phyloP scores from a whole-genome alignment of 1,140 invertebrate species.

The Drosophila parabipectinata region DNA sequence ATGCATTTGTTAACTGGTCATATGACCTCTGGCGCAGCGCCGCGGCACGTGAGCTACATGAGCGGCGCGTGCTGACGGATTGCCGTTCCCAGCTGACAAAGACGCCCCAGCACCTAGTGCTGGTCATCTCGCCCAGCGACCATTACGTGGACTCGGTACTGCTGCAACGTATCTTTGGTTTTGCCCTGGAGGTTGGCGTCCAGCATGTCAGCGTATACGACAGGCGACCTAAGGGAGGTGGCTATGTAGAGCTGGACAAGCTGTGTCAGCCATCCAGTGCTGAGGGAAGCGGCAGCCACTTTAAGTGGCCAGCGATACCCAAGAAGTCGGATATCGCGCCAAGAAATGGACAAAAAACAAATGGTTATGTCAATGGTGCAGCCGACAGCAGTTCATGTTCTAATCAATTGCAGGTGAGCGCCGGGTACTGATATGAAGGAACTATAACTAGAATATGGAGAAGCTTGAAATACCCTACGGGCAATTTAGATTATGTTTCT shows the following conservation, averaged over 20 bases:
- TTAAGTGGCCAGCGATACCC: slow-evolving; percentile 32
- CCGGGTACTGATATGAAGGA: slow-evolving; percentile 8
- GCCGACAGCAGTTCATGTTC: slow-evolving; percentile 7
- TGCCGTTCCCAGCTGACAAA: slow-evolving; percentile 66
- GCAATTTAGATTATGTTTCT: not conserved
- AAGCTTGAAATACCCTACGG: not conserved
- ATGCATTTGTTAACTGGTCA: slow-evolving; percentile 67
- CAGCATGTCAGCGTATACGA: slow-evolving; percentile 76
- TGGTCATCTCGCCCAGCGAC: slow-evolving; percentile 64
- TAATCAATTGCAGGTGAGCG: slow-evolving; percentile 54
- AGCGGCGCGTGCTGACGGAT: slow-evolving; percentile 39
- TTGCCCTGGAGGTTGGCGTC: slow-evolving; percentile 61
- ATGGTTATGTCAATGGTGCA: slow-evolving; percentile 50
- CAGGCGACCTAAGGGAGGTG: slow-evolving; percentile 30
- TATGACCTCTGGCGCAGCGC: slow-evolving; percentile 69
- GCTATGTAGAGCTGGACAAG: slow-evolving; percentile 47
- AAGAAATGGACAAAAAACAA: slow-evolving; percentile 42
- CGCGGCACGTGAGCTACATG: slow-evolving; percentile 50
- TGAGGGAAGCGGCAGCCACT: slow-evolving; percentile 3
- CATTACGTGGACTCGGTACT: slow-evolving; percentile 44
- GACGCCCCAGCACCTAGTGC: slow-evolving; percentile 67
- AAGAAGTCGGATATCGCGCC: slow-evolving; percentile 18
- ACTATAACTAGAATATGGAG: not conserved
- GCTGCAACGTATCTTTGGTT: slow-evolving; percentile 59
- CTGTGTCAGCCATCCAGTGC: slow-evolving; percentile 28